Evolutionary conservation across 2,113 vertebrate species (phyloP).

Genomic region (Craseonycteris thonglongyai): DNA sequence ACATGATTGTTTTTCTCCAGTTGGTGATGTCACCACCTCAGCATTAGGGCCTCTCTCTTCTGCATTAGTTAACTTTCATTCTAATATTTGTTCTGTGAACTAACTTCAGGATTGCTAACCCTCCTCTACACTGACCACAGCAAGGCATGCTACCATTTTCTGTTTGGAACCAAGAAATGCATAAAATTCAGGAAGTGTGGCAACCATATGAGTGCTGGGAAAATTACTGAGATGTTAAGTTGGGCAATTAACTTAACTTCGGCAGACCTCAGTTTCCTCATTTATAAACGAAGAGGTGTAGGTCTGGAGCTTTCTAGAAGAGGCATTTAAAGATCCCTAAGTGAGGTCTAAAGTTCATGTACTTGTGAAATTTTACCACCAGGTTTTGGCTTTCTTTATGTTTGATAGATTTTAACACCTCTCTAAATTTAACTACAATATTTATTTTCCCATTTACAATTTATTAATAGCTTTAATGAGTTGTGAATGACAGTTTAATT

Average conservation of each 20-base stretch:
- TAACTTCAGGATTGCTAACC: background rate
- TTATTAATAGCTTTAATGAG: constrained; percentile 46
- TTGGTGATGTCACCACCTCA: background rate
- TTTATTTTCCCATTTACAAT: background rate
- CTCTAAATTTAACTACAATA: background rate
- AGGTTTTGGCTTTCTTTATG: background rate
- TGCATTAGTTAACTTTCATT: background rate
- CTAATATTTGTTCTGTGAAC: background rate
- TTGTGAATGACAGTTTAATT: constrained; percentile 32
- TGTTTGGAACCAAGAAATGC: background rate
- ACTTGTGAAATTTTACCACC: background rate
- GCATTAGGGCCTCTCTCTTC: background rate
- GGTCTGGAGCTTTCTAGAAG: background rate
- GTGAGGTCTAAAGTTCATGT: background rate
- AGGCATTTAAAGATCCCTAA: background rate
- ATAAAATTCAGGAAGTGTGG: background rate
- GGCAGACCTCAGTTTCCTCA: constrained; percentile 43
- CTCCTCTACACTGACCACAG: background rate
- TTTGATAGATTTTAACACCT: constrained; percentile 9
- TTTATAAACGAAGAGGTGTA: background rate
- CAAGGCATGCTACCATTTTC: background rate
- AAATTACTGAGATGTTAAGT: background rate
- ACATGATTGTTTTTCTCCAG: background rate
- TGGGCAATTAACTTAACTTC: background rate
- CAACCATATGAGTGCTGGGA: background rate